These are phyloP conservation scores for Gadopsis bispinosus DNA, from an alignment of 2,797 vertebrate species.

Conservation along the genomic window DNA sequence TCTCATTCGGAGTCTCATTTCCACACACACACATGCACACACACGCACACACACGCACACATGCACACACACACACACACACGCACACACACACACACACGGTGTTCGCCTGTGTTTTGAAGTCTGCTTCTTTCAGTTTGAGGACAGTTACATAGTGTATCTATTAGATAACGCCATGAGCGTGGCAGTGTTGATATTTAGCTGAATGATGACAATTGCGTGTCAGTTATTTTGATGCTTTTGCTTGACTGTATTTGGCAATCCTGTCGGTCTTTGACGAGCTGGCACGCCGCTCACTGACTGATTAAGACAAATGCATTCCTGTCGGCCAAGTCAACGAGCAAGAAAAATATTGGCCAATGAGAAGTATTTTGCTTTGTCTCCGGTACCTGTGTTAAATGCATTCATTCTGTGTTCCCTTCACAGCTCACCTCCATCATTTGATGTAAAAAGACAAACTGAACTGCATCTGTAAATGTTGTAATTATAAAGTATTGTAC, in stretches of 20 bases:
- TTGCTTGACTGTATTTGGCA: constrained; percentile 58
- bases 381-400: constrained; percentile 60
- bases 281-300: constrained; percentile 28
- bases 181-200: constrained; percentile 41
- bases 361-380: constrained; percentile 58
- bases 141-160: constrained; percentile 4
- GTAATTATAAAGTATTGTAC: constrained; percentile 87
- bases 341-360: constrained; percentile 37
- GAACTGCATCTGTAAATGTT: constrained; percentile 85
- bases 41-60: too few species aligned
- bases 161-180: constrained; percentile 8
- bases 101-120: constrained; percentile 25
- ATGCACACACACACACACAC: constrained; percentile 20
- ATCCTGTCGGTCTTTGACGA: constrained; percentile 39
- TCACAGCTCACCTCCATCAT: constrained; percentile 61
- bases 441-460: constrained; percentile 76
- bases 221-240: constrained; percentile 42
- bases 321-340: constrained; percentile 33
- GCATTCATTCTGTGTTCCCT: constrained; percentile 60
- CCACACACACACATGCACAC: constrained; percentile 24
- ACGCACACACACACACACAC: too few species aligned
- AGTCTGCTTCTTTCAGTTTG: constrained; percentile 40
- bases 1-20: constrained; percentile 11
- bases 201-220: constrained; percentile 13
- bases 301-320: constrained; percentile 42